Percentiles rank a stretch among this genome's conserved stretches.
Evolutionary conservation across 2,113 vertebrate genomes (phyloP).

Genomic region (Ceyx margarethae): DNA sequence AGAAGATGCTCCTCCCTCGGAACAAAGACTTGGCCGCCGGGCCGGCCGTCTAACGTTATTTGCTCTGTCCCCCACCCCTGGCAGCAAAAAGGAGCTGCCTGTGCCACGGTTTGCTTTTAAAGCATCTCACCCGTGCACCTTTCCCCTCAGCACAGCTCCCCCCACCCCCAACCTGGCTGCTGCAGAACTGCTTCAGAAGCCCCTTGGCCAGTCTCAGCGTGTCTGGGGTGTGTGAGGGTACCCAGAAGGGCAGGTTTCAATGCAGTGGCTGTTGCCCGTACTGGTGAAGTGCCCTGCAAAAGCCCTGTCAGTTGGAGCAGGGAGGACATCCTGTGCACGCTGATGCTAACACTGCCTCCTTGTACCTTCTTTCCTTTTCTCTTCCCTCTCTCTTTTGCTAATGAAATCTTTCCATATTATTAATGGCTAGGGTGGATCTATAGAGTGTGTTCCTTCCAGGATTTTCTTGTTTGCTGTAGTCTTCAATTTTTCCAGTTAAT

Average conservation of each 20-base stretch:
- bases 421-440: constrained; percentile 14
- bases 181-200: not conserved
- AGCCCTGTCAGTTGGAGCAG: not conserved
- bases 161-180: not conserved
- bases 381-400: not conserved
- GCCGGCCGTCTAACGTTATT: rapidly evolving
- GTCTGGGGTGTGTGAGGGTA: rapidly evolving
- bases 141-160: rapidly evolving
- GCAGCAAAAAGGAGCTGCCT: not conserved
- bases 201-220: rapidly evolving
- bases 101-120: rapidly evolving
- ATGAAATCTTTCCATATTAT: constrained; percentile 56
- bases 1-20: not conserved
- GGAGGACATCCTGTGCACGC: rapidly evolving
- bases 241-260: not conserved
- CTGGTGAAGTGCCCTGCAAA: rapidly evolving
- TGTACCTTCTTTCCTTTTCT: not conserved
- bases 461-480: constrained; percentile 6
- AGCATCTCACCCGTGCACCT: not conserved
- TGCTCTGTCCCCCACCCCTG: rapidly evolving
- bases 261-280: rapidly evolving
- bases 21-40: rapidly evolving
- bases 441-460: constrained; percentile 34
- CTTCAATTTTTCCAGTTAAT: constrained; percentile 17
- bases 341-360: not conserved